Percentiles rank a stretch among this genome's conserved stretches.
phyloP scores from a whole-genome alignment of 2,797 vertebrate genomes.

The Ptychobarbus kaznakovi region DNA sequence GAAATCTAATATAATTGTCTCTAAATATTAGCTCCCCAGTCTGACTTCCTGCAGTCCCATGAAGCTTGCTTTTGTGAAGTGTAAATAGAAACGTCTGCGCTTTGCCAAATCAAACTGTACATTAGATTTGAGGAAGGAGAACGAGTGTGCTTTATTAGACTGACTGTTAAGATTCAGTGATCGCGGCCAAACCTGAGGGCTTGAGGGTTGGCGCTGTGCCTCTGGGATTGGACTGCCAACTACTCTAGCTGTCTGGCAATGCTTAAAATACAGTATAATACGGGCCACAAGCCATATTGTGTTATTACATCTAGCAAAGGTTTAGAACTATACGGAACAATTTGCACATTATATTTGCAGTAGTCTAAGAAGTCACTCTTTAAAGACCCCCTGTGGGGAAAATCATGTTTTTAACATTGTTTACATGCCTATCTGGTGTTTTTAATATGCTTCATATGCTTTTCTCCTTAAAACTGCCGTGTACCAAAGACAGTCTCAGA shows the following conservation, averaged over 20 bases:
- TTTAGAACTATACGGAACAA: neutral
- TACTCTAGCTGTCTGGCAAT: slow-evolving; percentile 59
- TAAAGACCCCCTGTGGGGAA: neutral
- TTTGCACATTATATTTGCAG: neutral
- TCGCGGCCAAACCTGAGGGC: slow-evolving; percentile 69
- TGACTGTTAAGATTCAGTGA: slow-evolving; percentile 73
- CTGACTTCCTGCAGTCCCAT: slow-evolving; percentile 68
- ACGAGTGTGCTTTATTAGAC: slow-evolving; percentile 74
- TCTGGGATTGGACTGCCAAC: slow-evolving; percentile 60
- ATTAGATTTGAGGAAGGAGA: slow-evolving; percentile 68
- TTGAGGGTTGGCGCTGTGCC: slow-evolving; percentile 62
- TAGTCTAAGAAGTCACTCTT: neutral
- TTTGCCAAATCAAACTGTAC: slow-evolving; percentile 74
- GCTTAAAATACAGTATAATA: slow-evolving; percentile 26
- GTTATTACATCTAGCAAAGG: neutral
- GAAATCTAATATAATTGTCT: slow-evolving; percentile 80
- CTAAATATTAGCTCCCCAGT: slow-evolving; percentile 77
- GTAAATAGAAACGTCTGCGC: slow-evolving; percentile 70
- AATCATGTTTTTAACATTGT: neutral
- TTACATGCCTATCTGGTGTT: neutral
- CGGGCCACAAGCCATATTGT: neutral
- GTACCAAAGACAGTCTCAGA: neutral
- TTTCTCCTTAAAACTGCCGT: neutral
- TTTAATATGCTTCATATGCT: neutral
- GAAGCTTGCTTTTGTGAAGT: slow-evolving; percentile 71